Conservation (phyloP, 2,888 invertebrate species). For the Dicyrtoma fusca region DNA sequence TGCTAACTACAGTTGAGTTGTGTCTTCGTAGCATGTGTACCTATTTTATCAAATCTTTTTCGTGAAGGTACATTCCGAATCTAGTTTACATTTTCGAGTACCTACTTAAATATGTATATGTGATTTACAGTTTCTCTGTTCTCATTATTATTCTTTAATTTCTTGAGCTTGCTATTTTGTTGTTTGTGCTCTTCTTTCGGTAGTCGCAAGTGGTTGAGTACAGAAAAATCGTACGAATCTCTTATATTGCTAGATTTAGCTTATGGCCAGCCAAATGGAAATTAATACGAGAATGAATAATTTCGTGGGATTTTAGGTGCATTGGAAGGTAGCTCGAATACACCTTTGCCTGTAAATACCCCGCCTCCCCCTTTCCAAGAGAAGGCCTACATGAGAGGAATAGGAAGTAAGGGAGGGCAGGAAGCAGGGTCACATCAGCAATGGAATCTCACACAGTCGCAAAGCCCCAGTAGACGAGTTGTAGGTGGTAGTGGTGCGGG, state of each 20-base stretch:
- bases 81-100: too few species aligned
- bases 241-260: too few species aligned
- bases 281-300: neutral
- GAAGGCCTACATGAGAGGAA: slow-evolving; percentile 35
- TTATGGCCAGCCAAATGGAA: neutral
- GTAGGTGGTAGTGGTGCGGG: slow-evolving; percentile 24
- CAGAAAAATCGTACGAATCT: too few species aligned
- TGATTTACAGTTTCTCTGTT: neutral
- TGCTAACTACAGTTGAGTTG: too few species aligned
- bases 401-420: slow-evolving; percentile 16
- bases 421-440: neutral
- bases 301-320: slow-evolving; percentile 31
- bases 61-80: too few species aligned
- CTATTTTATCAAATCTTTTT: too few species aligned
- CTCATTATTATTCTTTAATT: neutral
- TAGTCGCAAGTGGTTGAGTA: neutral
- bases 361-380: slow-evolving; percentile 50
- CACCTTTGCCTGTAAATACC: slow-evolving; percentile 46
- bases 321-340: slow-evolving; percentile 40
- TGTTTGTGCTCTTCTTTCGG: neutral
- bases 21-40: too few species aligned
- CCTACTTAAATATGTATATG: slow-evolving; percentile 1
- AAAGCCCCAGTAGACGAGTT: slow-evolving; percentile 36
- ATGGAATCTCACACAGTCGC: slow-evolving; percentile 41
- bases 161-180: neutral